Evolutionary conservation across 1,140 invertebrate genomes (phyloP), one percentile per base, ranked within the genome.

Genomic region (Armadillidium nasatum): DNA sequence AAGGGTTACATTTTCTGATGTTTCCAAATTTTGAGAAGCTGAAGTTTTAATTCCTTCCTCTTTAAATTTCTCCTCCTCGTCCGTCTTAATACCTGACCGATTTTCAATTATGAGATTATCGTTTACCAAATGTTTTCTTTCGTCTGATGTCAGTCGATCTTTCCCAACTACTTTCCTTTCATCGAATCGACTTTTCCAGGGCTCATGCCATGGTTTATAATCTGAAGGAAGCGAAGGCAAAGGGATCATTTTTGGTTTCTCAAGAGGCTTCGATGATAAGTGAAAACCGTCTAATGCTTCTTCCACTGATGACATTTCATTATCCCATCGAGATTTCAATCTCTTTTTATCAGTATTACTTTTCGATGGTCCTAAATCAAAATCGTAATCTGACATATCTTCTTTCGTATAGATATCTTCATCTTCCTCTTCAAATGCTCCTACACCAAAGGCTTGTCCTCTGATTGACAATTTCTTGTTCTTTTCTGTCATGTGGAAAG

Each of bases 381-480:
- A 97, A 84, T 99, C 96, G 84, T 99, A 99, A 71, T 92, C 90
- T 0, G 91, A 91, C 90, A 99, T 91, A 82, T 97, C 94, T 81
- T 98, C 95, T 46, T 86, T 88, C 0, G 88, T 87, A 84, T 99
- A 99, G 72, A 99, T 95, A 83, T 99, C 96, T 60, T 95, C 93
- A 85, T 97, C 95, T 15, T 98, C 96, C 0, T 94, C 91, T 85
- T 99, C 97, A 83, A 98, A 92, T 0, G 94, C 96, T 10, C 98
- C 98, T 15, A 99, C 95, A 44, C 97, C 97, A 87, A 99, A 99
- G 0, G 95, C 88, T 83, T 89, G 87, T 2, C 96, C 96, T 43
- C 88, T 87, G 78, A 98, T 97, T 0, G 92, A 91, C 21, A 95
- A 85, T 84, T 91, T 88, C 75, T 88, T 89, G 66, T 88, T 88